Evolutionary conservation across 2,797 vertebrate species (phyloP).

Genomic region (Pseudopleuronectes americanus): DNA sequence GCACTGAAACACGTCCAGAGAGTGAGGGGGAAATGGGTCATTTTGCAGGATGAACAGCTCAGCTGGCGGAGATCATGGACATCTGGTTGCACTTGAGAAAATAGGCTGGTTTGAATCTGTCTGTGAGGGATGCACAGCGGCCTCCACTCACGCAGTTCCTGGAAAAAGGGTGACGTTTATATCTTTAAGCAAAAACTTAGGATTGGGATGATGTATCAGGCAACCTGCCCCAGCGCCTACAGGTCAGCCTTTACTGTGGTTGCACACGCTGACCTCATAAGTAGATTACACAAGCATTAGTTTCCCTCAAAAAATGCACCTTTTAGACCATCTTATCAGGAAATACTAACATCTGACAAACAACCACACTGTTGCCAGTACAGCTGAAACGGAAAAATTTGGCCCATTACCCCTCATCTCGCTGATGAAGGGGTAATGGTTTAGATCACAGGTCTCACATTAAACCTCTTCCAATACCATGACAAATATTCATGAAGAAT

Average conservation of each 20-base stretch:
- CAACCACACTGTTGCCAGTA: too few species aligned
- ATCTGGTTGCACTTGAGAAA: conserved; percentile 75
- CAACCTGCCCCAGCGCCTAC: neutral
- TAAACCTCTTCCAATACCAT: too few species aligned
- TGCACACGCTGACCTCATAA: conserved; percentile 1
- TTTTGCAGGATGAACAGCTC: conserved; percentile 56
- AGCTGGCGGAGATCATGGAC: conserved; percentile 68
- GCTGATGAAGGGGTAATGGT: too few species aligned
- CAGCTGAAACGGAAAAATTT: conserved; percentile 19
- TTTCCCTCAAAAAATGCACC: conserved; percentile 3
- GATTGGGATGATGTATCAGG: conserved; percentile 13
- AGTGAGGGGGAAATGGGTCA: conserved; percentile 55
- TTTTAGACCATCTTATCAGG: conserved; percentile 5
- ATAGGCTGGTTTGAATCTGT: conserved; percentile 60
- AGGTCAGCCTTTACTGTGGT: too few species aligned
- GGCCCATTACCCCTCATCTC: too few species aligned
- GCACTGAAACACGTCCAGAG: conserved; percentile 49
- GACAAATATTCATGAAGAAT: too few species aligned
- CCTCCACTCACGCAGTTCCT: conserved; percentile 36
- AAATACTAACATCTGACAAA: conserved; percentile 5
- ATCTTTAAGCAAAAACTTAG: conserved; percentile 22
- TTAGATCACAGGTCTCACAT: too few species aligned
- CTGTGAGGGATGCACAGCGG: conserved; percentile 42
- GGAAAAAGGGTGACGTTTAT: conserved; percentile 35
- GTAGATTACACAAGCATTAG: neutral